Evolutionary conservation across 2,797 vertebrate species (phyloP), one percentile per base, ranked within the genome.

Genomic region (Megaceryle alcyon): DNA sequence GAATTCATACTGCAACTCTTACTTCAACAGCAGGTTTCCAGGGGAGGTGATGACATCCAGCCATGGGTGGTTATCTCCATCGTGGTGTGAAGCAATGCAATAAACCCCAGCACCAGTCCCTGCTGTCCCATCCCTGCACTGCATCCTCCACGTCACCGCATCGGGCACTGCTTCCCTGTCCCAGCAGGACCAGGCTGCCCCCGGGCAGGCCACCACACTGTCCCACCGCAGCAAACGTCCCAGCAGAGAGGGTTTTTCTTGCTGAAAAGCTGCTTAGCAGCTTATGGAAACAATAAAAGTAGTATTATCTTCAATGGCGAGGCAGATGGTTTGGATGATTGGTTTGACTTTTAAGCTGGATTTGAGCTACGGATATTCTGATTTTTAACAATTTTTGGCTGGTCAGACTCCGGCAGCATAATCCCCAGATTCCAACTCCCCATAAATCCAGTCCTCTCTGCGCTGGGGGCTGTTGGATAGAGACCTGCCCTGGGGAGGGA

Each of bases 241-340:
- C 95, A 53, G 82, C 82, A 88, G 44, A 90, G 86, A 90, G 69
- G 87, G 61, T 57, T 96, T 91, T 88, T 89, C 76, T 92, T 96
- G 57, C 94, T 90, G 92, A 64, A 96, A 97, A 96, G 91, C 97
- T 92, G 96, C 97, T 97, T 96, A 94, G 82, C 85, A 86, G 96
- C 95, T 97, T 97, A 97, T 18, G 91, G 93, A 95, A 97, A 97
- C 96, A 97, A 94, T 96, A 80, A 96, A 97, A 97, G 95, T 97
- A 87, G 96, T 96, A 94, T 97, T 96, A 97, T 97, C 91, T 90
- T 82, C 80, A 44, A 3, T 75, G 84, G 46, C 0, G 41, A 95
- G 94, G 93, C 97, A 97, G 96, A 97, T 97, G 96, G 95, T 96
- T 95, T 94, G 86, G 88, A 71, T 96, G 95, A 97, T 95, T 97